These are phyloP conservation scores for Platalea minor DNA, from an alignment of 2,797 vertebrate species.

Conservation along the genomic window DNA sequence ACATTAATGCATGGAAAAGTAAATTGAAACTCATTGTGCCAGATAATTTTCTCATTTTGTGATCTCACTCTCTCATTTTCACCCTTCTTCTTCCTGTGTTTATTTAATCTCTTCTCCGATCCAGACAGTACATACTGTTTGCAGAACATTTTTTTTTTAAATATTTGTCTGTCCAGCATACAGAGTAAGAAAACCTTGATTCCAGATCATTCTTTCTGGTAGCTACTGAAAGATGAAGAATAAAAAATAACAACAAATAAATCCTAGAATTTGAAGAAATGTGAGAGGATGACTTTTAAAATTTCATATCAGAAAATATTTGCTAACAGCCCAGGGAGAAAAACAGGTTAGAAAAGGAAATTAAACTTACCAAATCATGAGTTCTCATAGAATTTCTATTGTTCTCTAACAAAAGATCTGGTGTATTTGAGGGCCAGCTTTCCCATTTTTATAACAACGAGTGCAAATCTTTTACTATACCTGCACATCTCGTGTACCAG, in stretches of 20 bases:
- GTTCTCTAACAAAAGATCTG: neutral
- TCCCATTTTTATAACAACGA: neutral
- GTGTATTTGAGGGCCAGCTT: neutral
- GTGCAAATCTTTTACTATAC: neutral
- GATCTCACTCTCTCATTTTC: neutral
- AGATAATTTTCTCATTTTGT: conserved; percentile 19
- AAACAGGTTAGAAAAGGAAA: neutral
- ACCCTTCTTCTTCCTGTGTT: neutral
- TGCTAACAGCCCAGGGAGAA: neutral
- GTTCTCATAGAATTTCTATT: neutral
- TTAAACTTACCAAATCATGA: neutral
- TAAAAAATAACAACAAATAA: neutral
- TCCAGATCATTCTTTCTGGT: neutral
- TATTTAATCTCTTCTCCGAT: neutral
- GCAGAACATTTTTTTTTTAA: neutral
- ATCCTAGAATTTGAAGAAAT: neutral
- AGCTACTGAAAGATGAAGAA: neutral
- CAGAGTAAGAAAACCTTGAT: neutral
- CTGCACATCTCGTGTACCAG: neutral
- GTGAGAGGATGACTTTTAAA: neutral
- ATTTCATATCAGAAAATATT: neutral
- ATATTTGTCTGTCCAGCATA: neutral
- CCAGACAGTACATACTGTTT: neutral
- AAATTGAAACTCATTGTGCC: neutral
- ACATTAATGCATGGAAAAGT: neutral